Conservation (phyloP, 64 coral and sea anemone genomes). For the Orbicella faveolata region DNA sequence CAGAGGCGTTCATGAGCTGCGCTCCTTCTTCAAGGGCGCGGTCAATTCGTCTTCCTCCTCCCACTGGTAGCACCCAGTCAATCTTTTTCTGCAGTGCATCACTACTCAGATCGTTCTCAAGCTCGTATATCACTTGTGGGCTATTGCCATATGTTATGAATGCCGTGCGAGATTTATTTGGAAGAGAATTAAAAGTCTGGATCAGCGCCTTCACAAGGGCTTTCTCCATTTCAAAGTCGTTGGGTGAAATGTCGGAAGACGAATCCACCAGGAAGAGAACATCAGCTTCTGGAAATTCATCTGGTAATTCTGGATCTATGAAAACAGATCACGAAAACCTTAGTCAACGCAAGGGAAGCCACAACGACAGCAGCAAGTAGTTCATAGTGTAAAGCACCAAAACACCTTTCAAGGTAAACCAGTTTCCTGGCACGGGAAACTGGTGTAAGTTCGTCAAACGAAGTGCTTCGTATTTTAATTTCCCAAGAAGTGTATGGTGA, state of each 20-base stretch:
- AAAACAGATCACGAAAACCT: not conserved
- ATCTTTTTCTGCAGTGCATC: slow-evolving; percentile 16
- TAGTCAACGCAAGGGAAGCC: no score
- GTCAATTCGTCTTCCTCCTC: slow-evolving; percentile 42
- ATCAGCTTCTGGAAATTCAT: slow-evolving; percentile 1
- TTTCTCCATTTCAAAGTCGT: slow-evolving; percentile 39
- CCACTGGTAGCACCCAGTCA: slow-evolving; percentile 9
- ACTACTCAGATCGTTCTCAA: not conserved
- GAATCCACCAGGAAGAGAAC: slow-evolving; percentile 54
- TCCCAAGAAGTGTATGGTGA: no score
- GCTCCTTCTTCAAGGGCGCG: slow-evolving; percentile 22
- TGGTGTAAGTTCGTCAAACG: no score
- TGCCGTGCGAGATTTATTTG: slow-evolving; percentile 3
- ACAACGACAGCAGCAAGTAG: no score
- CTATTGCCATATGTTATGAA: slow-evolving; percentile 50
- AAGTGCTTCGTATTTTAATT: no score
- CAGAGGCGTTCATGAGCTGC: slow-evolving; percentile 6
- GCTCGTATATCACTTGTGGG: not conserved
- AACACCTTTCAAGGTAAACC: no score
- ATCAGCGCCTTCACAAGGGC: slow-evolving; percentile 31
- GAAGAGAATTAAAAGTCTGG: not conserved
- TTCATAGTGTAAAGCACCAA: no score
- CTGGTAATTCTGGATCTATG: slow-evolving; percentile 24
- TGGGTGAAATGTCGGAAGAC: slow-evolving; percentile 22
- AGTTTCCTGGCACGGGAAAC: no score